Base-by-base conservation (phyloP, 2,113 vertebrate genomes). In the Myxocyprinus asiaticus region DNA sequence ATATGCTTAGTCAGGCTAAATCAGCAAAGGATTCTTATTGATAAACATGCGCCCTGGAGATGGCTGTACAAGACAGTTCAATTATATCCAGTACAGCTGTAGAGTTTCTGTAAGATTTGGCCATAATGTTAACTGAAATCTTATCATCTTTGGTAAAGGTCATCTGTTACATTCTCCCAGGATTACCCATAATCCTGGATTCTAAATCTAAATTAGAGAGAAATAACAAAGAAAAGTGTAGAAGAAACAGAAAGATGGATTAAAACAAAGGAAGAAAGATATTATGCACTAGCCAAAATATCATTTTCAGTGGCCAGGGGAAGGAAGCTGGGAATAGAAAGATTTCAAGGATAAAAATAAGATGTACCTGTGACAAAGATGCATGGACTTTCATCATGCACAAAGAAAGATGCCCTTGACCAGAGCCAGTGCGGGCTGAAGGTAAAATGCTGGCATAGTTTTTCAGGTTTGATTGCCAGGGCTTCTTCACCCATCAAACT, bases 371-470 rank as follows among this genome's bases (percentile, higher is more conserved):
- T 80, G 85, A 85, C 78, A 80, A 66, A 78, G 82, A 85, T 68
- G 81, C 59, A 83, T 76, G 59, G 75, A 79, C 76, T 81, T 69
- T n/a, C 82, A 76, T 82, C 86, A 85, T 14, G 6, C 67, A 80
- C 69, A 77, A 67, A 85, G 55, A 81, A 74, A 82, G 83, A 84
- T 80, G 86, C 56, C 82, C 86, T 90, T 88, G 85, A 87, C 77
- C 85, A 85, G 69, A 48, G 15, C 4, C 2, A 47, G 10, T 33
- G 77, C 77, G 67, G 2, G 81, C 53, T 80, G 67, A 85, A 76
- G 80, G 51, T 71, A 83, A 83, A 81, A 51, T 51, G 67, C 56
- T 80, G 12, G 47, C 6, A n/a, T 79, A 45, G n/a, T 58, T 62
- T 67, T 74, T 56, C 53, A 72, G 15, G 63, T 76, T 78, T 59